Base-by-base conservation (phyloP, 1,140 invertebrate genomes). In the Rhopalosiphum padi region DNA sequence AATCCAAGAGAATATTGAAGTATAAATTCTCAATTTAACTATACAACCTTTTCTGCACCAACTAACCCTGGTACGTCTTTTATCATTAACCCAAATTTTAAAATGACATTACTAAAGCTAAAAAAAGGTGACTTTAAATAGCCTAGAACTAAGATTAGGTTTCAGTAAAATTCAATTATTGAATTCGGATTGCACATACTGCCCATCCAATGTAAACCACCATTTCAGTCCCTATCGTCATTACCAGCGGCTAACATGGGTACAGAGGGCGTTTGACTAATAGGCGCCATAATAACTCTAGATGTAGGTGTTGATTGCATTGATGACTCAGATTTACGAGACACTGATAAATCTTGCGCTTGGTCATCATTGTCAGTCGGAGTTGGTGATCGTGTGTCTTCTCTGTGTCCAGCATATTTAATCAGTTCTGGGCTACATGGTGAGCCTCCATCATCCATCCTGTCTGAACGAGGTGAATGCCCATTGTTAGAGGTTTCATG, bases 321-420 rank as follows among this genome's bases (percentile, higher is more conserved):
- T 22, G 94, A 87, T 9, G 94, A 85, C 11, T 94, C 94, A n/a
- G 94, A 90, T 93, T 95, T 96, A 11, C 95, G 94, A 93, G 94
- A 94, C 2, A 96, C 94, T 8, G 96, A 96, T 1, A 96, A 94
- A 94, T 96, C 96, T 92, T 96, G 96, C 0, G 96, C 96, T 88
- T 96, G 95, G 77, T 96, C 95, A 53, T 94, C 94, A 22, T 55
- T 93, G 3, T 94, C 94, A 87, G 94, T 15, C 82, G 94, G 55
- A 93, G 94, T 88, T 93, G 94, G 43, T 93, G 89, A 48, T 93
- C 77, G 93, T 30, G 91, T 91, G 37, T 87, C 93, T 94, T 53
- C 55, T 30, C 91, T 90, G 30, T 93, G 94, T 82, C 94, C 94
- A 37, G 94, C 94, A 93, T 94, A 95, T 93, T 94, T 94, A 83